Evolutionary conservation across 2,797 vertebrate genomes (phyloP).

Genomic region (Lemur catta): DNA sequence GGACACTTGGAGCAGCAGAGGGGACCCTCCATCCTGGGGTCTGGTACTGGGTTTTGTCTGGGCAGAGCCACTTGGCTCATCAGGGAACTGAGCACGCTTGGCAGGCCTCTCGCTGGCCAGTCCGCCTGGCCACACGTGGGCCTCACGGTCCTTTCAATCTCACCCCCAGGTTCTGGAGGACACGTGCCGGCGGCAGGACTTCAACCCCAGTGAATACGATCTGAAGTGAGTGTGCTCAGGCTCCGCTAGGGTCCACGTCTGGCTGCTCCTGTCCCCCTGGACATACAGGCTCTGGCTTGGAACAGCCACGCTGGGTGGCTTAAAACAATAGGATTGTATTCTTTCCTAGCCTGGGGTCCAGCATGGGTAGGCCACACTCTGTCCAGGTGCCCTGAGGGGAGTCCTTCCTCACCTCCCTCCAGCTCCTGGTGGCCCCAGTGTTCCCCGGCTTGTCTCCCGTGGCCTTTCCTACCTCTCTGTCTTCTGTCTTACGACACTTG

Average conservation of each 20-base stretch:
- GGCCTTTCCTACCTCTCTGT: not conserved
- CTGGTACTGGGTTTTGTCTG: not conserved
- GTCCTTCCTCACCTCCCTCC: not conserved
- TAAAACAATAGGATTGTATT: not conserved
- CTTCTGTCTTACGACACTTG: not conserved
- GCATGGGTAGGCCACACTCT: not conserved
- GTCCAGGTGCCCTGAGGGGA: too few species aligned
- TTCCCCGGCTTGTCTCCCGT: fast-evolving
- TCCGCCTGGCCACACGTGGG: not conserved
- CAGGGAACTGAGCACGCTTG: not conserved
- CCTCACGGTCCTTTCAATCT: not conserved
- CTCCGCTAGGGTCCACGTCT: not conserved
- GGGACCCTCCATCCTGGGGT: not conserved
- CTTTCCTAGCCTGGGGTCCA: not conserved
- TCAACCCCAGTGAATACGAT: conserved; percentile 90
- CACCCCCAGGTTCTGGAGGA: conserved; percentile 92
- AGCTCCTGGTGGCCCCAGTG: not conserved
- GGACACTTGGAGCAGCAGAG: too few species aligned
- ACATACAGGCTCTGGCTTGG: not conserved
- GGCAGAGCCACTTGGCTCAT: not conserved
- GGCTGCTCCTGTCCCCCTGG: too few species aligned
- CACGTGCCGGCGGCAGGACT: conserved; percentile 92
- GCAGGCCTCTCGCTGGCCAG: not conserved
- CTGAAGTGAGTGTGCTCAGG: conserved; percentile 90
- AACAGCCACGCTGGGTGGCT: not conserved